Base-by-base conservation (phyloP, 1,140 invertebrate genomes). In the Apis laboriosa region DNA sequence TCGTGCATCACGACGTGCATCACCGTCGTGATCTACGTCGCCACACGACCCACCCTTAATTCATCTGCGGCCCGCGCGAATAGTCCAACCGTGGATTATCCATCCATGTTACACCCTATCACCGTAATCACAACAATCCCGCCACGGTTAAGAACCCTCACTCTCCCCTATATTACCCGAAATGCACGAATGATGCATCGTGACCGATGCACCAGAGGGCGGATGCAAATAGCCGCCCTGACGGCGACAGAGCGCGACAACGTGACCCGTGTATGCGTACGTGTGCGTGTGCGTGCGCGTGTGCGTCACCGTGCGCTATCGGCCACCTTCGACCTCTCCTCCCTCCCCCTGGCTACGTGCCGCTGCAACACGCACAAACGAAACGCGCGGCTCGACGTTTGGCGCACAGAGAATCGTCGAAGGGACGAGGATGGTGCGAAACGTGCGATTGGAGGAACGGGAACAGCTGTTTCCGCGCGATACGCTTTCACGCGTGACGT, bases 391-490 rank as follows among this genome's bases (percentile, higher is more conserved):
- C 12, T 12, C n/a, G 1, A n/a, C n/a, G 60, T 24, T 24, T 0
- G 24, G 24, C 24, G 24, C 24, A 24, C 24, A 24, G 28, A 34
- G 34, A 3, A 34, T 34, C 28, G 28, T 34, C 34, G 34, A 34
- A 34, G 34, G 34, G 34, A 34, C 34, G 34, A 34, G 34, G 34
- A 34, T 34, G 34, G 34, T 4, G 34, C 34, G 34, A 34, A 34
- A 3, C 34, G 34, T 34, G 34, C 34, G 34, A 34, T 34, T 3
- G 2, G 34, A 34, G 34, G 2, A 34, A 34, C 34, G 28, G 49
- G 24, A 60, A 73, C 77, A 53, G 60, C 68, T 73, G 77, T 80
- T 80, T 61, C 77, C 55, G 34, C 34, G 67, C 77, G 67, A 79
- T 63, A 71, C 77, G 67, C 19, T 72, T 72, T 60, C 58, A 79